Base-by-base conservation (phyloP, 1,140 invertebrate species). In the Leptinotarsa texana region DNA sequence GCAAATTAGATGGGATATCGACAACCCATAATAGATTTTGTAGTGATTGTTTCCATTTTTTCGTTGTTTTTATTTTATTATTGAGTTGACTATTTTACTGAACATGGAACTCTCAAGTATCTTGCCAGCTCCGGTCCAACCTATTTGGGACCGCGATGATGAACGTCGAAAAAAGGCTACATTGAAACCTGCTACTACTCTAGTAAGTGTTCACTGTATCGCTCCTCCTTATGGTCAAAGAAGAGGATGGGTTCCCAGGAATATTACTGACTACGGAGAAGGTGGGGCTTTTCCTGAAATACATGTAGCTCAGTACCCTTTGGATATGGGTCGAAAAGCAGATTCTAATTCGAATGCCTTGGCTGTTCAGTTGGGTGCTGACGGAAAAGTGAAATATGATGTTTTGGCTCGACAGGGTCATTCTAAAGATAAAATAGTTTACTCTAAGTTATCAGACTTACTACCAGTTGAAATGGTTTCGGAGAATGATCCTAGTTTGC, bases 231-330 rank as follows among this genome's bases (percentile, higher is more conserved):
- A 99, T 90, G 97, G 97, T 1, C 93, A 97, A 80, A 90, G 98
- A 78, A 93, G 94, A 87, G 96, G 96, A 83, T 99, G 96, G 96
- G 88, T 98, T 5, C 98, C 98, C 17, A 86, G 97, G 73, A 90
- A 89, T 73, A 88, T 91, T 79, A 95, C 97, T 71, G 96, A 97
- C 86, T 92, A 87, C 84, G 88, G 93, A 90, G 98, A 99, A 92
- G 98, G 98, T 8, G 98, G 98, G 13, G 96, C 98, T 0, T 99
- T 97, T 87, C 98, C 98, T 1, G 98, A 99, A 88, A 98, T 99
- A 74, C 94, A 94, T 84, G 93, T 99, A 15, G 97, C 97, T 0
- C 98, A 99, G 82, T 98, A 97, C 87, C 98, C 98, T 0, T 86
- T 99, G 42, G 93, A 93, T 76, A 94, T 98, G 89, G 93, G 94